Evolutionary conservation across 2,888 invertebrate genomes (phyloP).

Genomic region (Phoronis australis): DNA sequence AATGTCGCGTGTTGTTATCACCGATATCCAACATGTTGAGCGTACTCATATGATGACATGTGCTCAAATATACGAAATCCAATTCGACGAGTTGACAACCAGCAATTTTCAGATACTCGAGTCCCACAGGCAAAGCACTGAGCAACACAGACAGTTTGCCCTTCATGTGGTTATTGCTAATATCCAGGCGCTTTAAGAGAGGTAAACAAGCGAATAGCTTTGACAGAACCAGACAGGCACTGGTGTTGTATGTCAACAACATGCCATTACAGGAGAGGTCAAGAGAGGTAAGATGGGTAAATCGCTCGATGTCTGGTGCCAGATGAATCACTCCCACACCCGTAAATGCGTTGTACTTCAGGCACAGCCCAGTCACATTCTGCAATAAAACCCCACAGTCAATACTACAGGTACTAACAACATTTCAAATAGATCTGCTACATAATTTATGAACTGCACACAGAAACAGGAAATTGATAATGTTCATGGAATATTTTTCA

Average conservation of each 20-base stretch:
- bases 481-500: too few species aligned
- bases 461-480: too few species aligned
- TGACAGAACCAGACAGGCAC: constrained; percentile 20
- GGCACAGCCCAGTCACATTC: constrained; percentile 33
- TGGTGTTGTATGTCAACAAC: constrained; percentile 24
- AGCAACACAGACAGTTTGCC: constrained; percentile 29
- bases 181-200: constrained; percentile 31
- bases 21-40: too few species aligned
- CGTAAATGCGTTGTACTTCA: constrained; percentile 41
- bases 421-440: too few species aligned
- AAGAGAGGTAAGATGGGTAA: constrained; percentile 34
- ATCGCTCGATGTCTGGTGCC: constrained; percentile 26
- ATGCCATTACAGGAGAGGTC: constrained; percentile 46
- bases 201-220: constrained; percentile 23
- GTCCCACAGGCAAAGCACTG: constrained; percentile 19
- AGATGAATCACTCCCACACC: constrained; percentile 30
- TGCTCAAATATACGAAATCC: constrained; percentile 32
- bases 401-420: too few species aligned
- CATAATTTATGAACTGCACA: too few species aligned
- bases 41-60: constrained; percentile 38
- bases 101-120: constrained; percentile 34
- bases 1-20: too few species aligned
- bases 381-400: too few species aligned
- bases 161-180: constrained; percentile 42
- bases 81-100: constrained; percentile 32